Evolutionary conservation across 2,888 invertebrate genomes (phyloP).

Genomic region (Campopleginae sp.): DNA sequence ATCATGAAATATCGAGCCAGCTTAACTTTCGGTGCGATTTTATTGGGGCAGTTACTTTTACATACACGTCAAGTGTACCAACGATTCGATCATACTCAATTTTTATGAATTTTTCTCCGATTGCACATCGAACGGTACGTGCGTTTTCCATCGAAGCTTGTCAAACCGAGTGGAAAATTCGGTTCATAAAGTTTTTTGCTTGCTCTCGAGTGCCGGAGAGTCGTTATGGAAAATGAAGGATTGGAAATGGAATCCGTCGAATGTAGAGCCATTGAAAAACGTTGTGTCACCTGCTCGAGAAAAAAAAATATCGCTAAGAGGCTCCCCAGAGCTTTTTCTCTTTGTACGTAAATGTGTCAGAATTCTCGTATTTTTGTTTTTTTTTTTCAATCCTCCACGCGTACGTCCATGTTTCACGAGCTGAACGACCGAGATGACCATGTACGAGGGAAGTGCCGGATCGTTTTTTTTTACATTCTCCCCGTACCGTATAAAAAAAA

Average conservation of each 20-base stretch:
- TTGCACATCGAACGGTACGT: neutral
- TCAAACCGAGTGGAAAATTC: neutral
- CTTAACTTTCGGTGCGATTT: neutral
- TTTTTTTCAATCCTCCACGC: neutral
- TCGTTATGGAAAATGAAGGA: neutral
- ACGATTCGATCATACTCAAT: slow-evolving; percentile 3
- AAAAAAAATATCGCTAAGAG: neutral
- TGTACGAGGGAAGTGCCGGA: neutral
- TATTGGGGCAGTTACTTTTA: neutral
- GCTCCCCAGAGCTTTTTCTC: neutral
- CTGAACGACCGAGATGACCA: slow-evolving; percentile 16
- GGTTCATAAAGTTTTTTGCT: neutral
- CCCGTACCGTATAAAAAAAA: slow-evolving; percentile 3
- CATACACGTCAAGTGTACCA: neutral
- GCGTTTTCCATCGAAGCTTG: neutral
- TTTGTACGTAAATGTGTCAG: neutral
- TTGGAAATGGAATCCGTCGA: neutral
- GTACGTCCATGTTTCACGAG: neutral
- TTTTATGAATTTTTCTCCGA: neutral
- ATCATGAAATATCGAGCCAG: neutral
- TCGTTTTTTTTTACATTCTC: slow-evolving; percentile 11
- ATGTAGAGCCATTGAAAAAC: neutral
- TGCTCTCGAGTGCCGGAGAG: neutral
- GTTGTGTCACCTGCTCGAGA: neutral
- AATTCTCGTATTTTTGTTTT: neutral